phyloP scores from a whole-genome alignment of 2,797 vertebrate genomes.

The Yasuhikotakia modesta region DNA sequence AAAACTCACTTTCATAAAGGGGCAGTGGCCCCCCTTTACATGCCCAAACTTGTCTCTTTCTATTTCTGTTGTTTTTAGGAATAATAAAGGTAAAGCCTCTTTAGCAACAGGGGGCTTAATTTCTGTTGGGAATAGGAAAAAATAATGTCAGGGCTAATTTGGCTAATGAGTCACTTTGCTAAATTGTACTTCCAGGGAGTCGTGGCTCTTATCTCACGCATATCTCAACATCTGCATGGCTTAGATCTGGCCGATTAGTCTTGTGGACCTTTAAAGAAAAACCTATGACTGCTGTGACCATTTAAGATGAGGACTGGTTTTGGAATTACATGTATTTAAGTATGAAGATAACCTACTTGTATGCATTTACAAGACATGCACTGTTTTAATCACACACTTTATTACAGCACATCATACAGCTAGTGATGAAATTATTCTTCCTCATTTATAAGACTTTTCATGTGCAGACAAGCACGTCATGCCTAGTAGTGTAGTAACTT shows the following conservation, averaged over 20 bases:
- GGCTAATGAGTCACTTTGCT: constrained; percentile 4
- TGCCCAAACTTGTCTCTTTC: constrained; percentile 4
- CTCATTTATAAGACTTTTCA: constrained; percentile 1
- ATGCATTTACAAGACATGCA: background rate
- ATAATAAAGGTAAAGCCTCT: constrained; percentile 1
- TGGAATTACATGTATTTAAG: background rate
- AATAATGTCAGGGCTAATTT: constrained; percentile 20
- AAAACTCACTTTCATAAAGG: too few species aligned
- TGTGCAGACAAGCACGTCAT: background rate
- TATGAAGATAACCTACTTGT: constrained; percentile 7
- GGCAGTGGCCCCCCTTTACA: background rate
- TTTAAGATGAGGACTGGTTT: background rate
- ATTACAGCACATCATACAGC: background rate
- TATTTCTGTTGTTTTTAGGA: background rate
- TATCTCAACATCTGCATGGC: background rate
- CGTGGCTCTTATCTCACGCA: background rate
- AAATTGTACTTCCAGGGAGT: constrained; percentile 11
- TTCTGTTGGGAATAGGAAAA: background rate
- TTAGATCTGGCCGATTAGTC: background rate
- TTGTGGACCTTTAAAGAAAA: background rate
- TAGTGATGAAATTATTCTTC: background rate
- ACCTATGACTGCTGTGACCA: background rate
- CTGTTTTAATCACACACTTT: constrained; percentile 4
- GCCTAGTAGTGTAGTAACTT: background rate
- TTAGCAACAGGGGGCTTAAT: constrained; percentile 13